These are phyloP conservation scores for Andrena trimmerana DNA, from an alignment of 2,888 invertebrate genomes.

Conservation along the genomic window DNA sequence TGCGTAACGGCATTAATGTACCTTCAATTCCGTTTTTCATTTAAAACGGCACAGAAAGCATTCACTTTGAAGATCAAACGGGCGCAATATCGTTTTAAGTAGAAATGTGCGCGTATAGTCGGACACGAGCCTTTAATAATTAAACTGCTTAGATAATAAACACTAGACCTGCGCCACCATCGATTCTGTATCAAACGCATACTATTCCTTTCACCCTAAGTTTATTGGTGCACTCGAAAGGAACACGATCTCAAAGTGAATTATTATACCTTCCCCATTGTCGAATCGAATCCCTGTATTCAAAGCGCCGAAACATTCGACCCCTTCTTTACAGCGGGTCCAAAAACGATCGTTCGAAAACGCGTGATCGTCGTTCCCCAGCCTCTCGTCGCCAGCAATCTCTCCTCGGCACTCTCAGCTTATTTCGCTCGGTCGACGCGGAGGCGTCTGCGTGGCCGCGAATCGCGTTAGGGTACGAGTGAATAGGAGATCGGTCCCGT, in stretches of 20 bases:
- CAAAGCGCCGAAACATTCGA: not conserved
- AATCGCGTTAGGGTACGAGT: constrained; percentile 66
- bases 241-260: not conserved
- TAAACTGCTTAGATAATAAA: too few species aligned
- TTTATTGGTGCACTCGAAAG: not conserved
- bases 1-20: constrained; percentile 12
- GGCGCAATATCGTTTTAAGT: not conserved
- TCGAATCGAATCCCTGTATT: not conserved
- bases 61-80: not conserved
- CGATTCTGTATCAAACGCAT: too few species aligned
- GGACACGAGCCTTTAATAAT: not conserved
- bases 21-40: not conserved
- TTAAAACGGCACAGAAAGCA: not conserved
- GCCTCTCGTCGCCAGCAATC: constrained; percentile 36
- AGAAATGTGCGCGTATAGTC: not conserved
- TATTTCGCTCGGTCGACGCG: constrained; percentile 51
- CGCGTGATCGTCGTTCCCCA: constrained; percentile 7
- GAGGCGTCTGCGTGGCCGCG: constrained; percentile 47
- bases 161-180: too few species aligned
- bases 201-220: too few species aligned
- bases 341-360: constrained; percentile 16
- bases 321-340: not conserved
- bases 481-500: constrained; percentile 56
- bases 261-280: not conserved
- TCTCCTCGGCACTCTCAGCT: constrained; percentile 46